Evolutionary conservation across 2,888 invertebrate species (phyloP), one percentile per base, ranked within the genome.

Genomic region (Bruchidius siliquastri): DNA sequence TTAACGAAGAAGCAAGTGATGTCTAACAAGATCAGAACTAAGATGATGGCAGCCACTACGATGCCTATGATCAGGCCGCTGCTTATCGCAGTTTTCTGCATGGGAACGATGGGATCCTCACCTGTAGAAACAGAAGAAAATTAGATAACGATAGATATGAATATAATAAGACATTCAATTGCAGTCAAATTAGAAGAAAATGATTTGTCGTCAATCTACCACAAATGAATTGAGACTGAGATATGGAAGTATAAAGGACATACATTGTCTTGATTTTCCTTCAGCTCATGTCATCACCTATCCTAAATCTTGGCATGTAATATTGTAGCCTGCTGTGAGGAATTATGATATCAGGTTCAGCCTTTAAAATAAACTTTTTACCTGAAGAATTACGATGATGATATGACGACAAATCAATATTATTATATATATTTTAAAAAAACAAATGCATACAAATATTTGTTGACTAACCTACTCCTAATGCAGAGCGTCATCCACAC

Each of bases 11-110:
- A 89, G 84, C 97, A 96, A 67, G 94, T 90, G 10, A 96, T 88
- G 85, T 98, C 98, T 80, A 97, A 91, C 78, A 97, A 88, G 81
- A 97, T 87, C 76, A 97, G 88, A 77, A 96, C 90, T 78, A 95
- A 87, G 72, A 95, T 89, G 70, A 97, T 91, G 70, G 95, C 93
- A 68, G 92, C 93, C 75, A 97, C 89, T 49, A 96, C 94, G 80
- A 97, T 92, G 77, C 94, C 95, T 80, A 97, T 93, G 81, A 97
- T 94, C 74, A 94, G 91, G 20, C 92, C 91, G 81, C 92, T 93
- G 79, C 92, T 92, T 76, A 93, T 88, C 72, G 89, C 85, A 74
- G 91, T 89, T 32, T 84, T 86, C 69, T 87, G 86, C 73, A 87
- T 87, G 72, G 83, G 80, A 32, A 82, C 75, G 6, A 81, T 79